Conservation (phyloP, 2,113 vertebrate species). For the Atrichornis clamosus region DNA sequence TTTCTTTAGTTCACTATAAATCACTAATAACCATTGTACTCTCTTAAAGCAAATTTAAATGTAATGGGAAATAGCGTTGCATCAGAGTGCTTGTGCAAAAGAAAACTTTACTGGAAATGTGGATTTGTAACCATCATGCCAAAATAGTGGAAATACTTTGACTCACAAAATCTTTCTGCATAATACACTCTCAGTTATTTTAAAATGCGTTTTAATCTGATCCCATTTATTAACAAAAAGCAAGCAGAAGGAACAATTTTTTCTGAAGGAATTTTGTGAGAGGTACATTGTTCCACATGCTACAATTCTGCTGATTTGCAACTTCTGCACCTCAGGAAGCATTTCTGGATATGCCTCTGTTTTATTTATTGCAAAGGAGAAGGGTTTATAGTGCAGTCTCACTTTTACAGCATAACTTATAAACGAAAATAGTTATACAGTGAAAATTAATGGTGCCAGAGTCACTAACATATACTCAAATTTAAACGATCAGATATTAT, state of each 20-base stretch:
- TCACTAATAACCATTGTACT: background rate
- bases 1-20: background rate
- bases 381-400: background rate
- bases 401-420: background rate
- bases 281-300: conserved; percentile 25
- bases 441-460: background rate
- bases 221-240: conserved; percentile 51
- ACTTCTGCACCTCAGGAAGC: background rate
- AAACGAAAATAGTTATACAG: background rate
- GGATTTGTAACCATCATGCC: background rate
- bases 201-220: conserved; percentile 60
- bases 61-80: background rate
- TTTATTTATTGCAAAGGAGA: background rate
- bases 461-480: background rate
- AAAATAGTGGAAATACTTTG: background rate
- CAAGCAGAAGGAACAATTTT: conserved; percentile 69
- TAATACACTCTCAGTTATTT: conserved; percentile 50
- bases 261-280: conserved; percentile 57
- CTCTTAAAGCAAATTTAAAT: background rate
- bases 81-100: background rate
- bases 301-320: conserved; percentile 54
- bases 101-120: background rate
- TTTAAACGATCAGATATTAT: background rate
- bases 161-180: conserved; percentile 14
- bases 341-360: background rate